Conservation (phyloP, 2,113 vertebrate genomes). For the Penelope pileata region DNA sequence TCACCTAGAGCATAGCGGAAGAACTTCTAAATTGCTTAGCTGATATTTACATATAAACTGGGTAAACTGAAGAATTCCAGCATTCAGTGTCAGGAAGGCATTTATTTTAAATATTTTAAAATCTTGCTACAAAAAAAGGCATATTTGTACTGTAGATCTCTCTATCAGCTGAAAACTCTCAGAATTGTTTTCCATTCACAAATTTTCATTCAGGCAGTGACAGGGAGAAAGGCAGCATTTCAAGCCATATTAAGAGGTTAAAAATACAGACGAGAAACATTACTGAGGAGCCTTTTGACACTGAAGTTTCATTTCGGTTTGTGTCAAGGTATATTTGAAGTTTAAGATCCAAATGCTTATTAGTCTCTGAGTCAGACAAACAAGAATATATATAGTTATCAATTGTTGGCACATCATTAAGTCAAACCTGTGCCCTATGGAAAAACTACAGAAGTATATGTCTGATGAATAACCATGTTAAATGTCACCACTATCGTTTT, state of each 20-base stretch:
- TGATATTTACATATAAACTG: neutral
- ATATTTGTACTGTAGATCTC: neutral
- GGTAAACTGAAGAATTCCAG: neutral
- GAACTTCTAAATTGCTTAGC: neutral
- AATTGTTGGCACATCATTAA: neutral
- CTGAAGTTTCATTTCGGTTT: neutral
- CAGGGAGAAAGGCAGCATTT: neutral
- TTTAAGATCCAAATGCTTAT: neutral
- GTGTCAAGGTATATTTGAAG: neutral
- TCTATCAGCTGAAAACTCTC: neutral
- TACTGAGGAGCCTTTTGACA: neutral
- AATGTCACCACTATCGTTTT: neutral
- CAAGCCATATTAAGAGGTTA: neutral
- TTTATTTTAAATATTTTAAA: neutral
- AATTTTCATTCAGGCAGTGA: rapidly evolving
- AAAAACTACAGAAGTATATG: neutral
- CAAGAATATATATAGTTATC: neutral
- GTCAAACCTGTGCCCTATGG: neutral
- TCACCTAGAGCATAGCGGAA: neutral
- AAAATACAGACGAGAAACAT: neutral
- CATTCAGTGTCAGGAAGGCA: neutral
- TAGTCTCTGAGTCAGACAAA: neutral
- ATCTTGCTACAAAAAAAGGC: neutral
- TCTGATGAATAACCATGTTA: neutral
- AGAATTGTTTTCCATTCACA: neutral